Evolutionary conservation across 2,797 vertebrate species (phyloP), one percentile per base, ranked within the genome.

Genomic region (Bryconaethiops microstoma): DNA sequence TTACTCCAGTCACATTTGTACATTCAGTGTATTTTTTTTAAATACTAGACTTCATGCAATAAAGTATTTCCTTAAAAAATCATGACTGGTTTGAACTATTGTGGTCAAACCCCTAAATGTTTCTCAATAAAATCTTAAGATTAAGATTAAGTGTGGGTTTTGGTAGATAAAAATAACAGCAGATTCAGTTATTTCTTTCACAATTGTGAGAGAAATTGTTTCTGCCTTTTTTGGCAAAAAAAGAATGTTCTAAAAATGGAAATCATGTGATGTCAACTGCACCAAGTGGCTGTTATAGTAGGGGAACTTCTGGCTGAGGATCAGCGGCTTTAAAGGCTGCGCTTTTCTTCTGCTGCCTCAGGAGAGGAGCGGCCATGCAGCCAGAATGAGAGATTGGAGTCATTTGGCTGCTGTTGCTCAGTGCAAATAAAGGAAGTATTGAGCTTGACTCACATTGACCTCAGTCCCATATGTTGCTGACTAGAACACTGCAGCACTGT

Each of bases 361-460:
- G 42, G 68, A 85, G 87, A 89, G 84, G 84, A 90, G 88, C 77
- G 82, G 81, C 29, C 75, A 29, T 48, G 71, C 87, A 86, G 85
- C 69, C 87, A 86, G 86, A 82, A 83, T 86, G 85, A 91, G 87
- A 85, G 90, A 90, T 90, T 25, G 19, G 21, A 76, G 67, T 10
- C 25, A 25, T 60, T 87, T 88, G 88, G 88, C 80, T 67, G 72
- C 40, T 71, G 81, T 83, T 74, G 88, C 88, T 90, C 82, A 78
- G 87, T 91, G 91, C 90, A 93, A 93, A 96, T 93, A 95, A 92
- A 84, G 87, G 89, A 88, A 89, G 90, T 89, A 92, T 95, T 96
- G 94, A 93, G 88, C 86, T 89, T 90, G 91, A 85, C 83, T 89
- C 89, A 85, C 29, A 59, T 85, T 94, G 91, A 94, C 92, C 92